Conservation (phyloP, 2,113 vertebrate species). For the Anarhynchus alexandrinus region DNA sequence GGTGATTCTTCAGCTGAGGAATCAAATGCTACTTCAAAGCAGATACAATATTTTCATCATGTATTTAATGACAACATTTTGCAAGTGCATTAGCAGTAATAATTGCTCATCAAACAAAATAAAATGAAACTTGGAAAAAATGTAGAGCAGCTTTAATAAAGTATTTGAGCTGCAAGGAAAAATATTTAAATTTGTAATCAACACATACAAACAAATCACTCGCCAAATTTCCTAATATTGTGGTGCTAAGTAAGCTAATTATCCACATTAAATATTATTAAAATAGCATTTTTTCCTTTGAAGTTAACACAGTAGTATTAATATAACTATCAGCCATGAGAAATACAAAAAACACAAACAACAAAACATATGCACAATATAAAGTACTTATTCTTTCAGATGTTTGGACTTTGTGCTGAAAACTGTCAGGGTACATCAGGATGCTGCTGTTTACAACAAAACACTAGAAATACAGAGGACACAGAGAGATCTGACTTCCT, state of each 20-base stretch:
- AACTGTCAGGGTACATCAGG: not conserved
- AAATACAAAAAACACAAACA: not conserved
- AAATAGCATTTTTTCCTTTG: constrained; percentile 26
- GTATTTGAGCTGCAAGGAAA: not conserved
- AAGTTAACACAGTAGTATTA: constrained; percentile 10
- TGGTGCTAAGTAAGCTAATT: constrained; percentile 9
- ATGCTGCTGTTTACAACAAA: not conserved
- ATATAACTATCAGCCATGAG: not conserved
- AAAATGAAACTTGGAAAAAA: constrained; percentile 25
- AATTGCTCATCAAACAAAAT: constrained; percentile 25
- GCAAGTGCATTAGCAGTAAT: not conserved
- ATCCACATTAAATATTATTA: constrained; percentile 32
- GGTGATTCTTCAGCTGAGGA: not conserved
- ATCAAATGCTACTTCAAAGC: constrained; percentile 19
- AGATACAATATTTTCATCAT: not conserved
- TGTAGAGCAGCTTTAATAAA: not conserved
- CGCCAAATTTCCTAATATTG: constrained; percentile 3
- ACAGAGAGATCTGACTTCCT: not conserved
- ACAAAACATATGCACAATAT: not conserved
- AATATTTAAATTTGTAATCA: not conserved
- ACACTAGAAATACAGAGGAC: not conserved
- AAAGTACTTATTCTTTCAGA: not conserved
- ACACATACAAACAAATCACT: constrained; percentile 8
- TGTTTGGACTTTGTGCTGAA: not conserved
- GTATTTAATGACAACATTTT: constrained; percentile 3